Conservation (phyloP, 1,140 invertebrate species). For the Papilio xuthus region DNA sequence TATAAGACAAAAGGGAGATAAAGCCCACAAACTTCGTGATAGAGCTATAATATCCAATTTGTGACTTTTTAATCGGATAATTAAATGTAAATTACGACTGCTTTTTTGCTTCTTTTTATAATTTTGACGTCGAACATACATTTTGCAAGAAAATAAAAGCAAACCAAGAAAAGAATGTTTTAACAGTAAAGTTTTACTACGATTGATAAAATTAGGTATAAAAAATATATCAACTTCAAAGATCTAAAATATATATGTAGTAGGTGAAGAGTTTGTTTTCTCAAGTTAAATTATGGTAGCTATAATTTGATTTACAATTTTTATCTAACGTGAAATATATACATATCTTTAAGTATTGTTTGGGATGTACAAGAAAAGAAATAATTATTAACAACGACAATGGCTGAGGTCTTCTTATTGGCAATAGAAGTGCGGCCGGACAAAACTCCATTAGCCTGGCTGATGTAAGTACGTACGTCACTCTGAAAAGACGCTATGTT, state of each 20-base stretch:
- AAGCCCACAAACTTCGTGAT: background rate
- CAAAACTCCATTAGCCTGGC: background rate
- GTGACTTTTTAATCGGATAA: background rate
- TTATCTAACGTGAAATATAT: background rate
- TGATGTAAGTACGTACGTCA: background rate
- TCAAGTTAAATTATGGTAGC: background rate
- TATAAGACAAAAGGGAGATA: constrained; percentile 23
- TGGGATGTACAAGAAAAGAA: constrained; percentile 3
- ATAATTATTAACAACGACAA: constrained; percentile 1
- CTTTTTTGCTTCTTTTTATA: background rate
- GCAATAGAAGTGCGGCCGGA: background rate
- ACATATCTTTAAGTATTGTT: background rate
- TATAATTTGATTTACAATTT: background rate
- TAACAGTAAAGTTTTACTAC: too few species aligned
- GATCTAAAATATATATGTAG: background rate
- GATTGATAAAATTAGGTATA: too few species aligned
- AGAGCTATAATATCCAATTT: background rate
- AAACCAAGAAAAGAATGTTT: background rate
- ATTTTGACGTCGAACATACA: background rate
- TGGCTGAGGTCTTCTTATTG: background rate
- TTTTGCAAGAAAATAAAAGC: background rate
- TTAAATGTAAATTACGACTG: background rate
- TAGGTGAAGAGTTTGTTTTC: background rate
- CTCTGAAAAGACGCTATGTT: too few species aligned
- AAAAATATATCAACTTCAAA: too few species aligned